phyloP scores from a whole-genome alignment of 2,888 invertebrate species.

The Epinotia nisella region DNA sequence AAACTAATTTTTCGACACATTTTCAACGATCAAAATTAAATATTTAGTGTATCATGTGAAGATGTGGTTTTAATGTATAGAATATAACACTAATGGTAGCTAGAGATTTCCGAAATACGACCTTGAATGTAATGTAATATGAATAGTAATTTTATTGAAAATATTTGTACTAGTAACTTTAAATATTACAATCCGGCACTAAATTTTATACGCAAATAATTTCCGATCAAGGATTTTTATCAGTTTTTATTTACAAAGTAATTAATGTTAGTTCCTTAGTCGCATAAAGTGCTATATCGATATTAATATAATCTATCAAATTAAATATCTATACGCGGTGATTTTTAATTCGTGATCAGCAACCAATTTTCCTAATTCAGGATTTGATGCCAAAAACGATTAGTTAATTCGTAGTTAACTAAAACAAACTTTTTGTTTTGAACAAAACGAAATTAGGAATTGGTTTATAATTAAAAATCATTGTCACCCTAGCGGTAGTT shows the following conservation, averaged over 20 bases:
- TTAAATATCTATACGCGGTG: conserved; percentile 37
- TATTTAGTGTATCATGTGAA: conserved; percentile 12
- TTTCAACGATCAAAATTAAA: conserved; percentile 33
- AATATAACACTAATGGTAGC: conserved; percentile 16
- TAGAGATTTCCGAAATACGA: conserved; percentile 2
- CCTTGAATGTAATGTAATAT: not conserved
- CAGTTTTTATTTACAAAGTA: conserved; percentile 12
- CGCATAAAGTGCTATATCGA: conserved; percentile 42
- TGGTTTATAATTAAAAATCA: too few relatives aligned
- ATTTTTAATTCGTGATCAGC: too few relatives aligned
- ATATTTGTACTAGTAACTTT: conserved; percentile 5
- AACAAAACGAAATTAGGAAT: too few relatives aligned
- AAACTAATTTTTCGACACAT: conserved; percentile 38
- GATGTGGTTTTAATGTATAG: conserved; percentile 16
- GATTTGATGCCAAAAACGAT: too few relatives aligned
- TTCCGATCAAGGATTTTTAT: conserved; percentile 21
- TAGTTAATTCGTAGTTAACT: too few relatives aligned
- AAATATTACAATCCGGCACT: conserved; percentile 25
- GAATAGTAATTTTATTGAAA: not conserved
- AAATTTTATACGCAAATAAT: conserved; percentile 21
- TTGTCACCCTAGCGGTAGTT: too few relatives aligned
- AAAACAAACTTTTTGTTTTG: too few relatives aligned
- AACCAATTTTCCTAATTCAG: too few relatives aligned
- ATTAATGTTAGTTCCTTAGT: conserved; percentile 31
- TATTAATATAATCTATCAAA: conserved; percentile 39